Evolutionary conservation across 2,113 vertebrate genomes (phyloP), one percentile per base, ranked within the genome.

Genomic region (Hystrix brachyura): DNA sequence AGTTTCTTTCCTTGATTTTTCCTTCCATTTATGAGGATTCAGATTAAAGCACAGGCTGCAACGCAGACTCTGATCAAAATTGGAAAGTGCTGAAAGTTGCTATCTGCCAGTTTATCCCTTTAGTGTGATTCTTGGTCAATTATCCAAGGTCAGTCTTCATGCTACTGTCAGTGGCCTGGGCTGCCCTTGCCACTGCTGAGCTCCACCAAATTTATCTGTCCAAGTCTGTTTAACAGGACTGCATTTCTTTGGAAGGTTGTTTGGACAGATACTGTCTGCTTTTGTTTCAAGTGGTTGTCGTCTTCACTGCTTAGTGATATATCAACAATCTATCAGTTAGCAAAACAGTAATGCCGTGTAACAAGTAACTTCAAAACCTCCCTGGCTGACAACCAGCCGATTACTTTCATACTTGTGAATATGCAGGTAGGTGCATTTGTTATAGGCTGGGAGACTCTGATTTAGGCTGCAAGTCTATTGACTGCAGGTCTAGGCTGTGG

Each of bases 51-150:
- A 21, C 64, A 29, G 76, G n/a, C 34, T 67, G 1, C 11, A 80
- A 78, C 7, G 43, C 14, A 95, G 59, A 95, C n/a, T 71, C 95
- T 94, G 92, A 48, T 79, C 34, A 90, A 83, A 92, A 92, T 1
- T 82, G 92, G 48, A 81, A 94, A 89, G 48, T 87, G 51, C 85
- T 91, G 65, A 92, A 87, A 94, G 27, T 65, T 34, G 17, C 3
- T 92, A 43, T 62, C 90, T 91, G 79, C 91, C 62, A 74, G 55
- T 65, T 87, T 86, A 53, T 12, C 32, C 32, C 15, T 87, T 81
- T 72, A 55, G 3, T 51, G 19, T 92, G 59, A 43, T 90, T 59
- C 12, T 95, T n/a, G 38, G 48, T 85, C 89, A 94, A 80, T 34
- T 74, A 64, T 25, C 89, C 87, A 92, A 97, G 90, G 79, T 14